These are phyloP conservation scores for Meriones unguiculatus DNA, from an alignment of 2,113 vertebrate species.

Conservation along the genomic window DNA sequence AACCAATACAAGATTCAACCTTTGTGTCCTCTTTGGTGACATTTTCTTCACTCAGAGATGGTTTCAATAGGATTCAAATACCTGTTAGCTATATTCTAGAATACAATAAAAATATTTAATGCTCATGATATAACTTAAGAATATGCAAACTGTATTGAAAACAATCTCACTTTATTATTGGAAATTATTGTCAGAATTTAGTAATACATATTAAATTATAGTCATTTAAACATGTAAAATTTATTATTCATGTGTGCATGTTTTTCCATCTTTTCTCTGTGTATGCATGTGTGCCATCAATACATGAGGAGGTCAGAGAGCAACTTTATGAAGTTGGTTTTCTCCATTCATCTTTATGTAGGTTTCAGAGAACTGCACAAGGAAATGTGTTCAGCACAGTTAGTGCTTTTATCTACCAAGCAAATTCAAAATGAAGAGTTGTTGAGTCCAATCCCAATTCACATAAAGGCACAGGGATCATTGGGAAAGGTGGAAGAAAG, in stretches of 20 bases:
- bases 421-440: neutral
- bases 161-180: neutral
- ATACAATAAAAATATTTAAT: neutral
- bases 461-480: neutral
- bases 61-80: neutral
- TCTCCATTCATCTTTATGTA: neutral
- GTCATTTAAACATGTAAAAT: neutral
- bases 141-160: neutral
- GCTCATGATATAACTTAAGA: neutral
- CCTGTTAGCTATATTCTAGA: neutral
- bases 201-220: neutral
- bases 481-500: neutral
- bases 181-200: neutral
- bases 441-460: neutral
- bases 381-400: neutral
- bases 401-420: neutral
- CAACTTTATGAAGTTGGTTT: neutral
- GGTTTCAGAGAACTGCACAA: neutral
- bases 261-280: neutral
- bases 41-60: neutral
- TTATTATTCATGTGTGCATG: neutral
- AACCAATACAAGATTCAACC: accelerated
- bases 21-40: neutral
- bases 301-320: neutral
- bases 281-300: neutral